These are phyloP conservation scores for Torymus aiolomorphi DNA, from an alignment of 2,888 invertebrate genomes.

Conservation along the genomic window DNA sequence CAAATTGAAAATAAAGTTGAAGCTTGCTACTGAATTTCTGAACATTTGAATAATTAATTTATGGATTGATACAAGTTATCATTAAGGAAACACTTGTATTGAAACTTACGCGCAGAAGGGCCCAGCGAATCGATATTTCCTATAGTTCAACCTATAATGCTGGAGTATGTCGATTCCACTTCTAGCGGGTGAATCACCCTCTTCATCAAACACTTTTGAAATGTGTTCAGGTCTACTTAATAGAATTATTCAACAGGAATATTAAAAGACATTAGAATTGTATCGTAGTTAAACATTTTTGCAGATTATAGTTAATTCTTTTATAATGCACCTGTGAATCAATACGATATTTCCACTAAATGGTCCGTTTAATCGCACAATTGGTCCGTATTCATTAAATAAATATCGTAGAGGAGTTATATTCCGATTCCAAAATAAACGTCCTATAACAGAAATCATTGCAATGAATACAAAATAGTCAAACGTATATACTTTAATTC, in stretches of 20 bases:
- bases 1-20: background rate
- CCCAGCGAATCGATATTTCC: conserved; percentile 78
- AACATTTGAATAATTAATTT: background rate
- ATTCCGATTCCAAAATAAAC: conserved; percentile 76
- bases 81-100: background rate
- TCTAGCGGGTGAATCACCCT: conserved; percentile 79
- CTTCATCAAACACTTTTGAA: conserved; percentile 79
- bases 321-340: conserved; percentile 70
- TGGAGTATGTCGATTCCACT: conserved; percentile 82
- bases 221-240: conserved; percentile 80
- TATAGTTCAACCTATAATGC: conserved; percentile 79
- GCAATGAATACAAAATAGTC: background rate
- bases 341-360: conserved; percentile 81
- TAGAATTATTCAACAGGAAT: background rate
- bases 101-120: conserved; percentile 79
- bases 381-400: conserved; percentile 80
- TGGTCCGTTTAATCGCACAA: conserved; percentile 82
- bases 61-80: background rate
- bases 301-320: background rate
- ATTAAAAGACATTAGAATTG: background rate
- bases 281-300: no score
- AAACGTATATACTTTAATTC: background rate
- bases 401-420: conserved; percentile 75
- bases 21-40: background rate
- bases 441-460: conserved; percentile 62